phyloP scores from a whole-genome alignment of 2,888 invertebrate species.

The Parasteatoda lunata region DNA sequence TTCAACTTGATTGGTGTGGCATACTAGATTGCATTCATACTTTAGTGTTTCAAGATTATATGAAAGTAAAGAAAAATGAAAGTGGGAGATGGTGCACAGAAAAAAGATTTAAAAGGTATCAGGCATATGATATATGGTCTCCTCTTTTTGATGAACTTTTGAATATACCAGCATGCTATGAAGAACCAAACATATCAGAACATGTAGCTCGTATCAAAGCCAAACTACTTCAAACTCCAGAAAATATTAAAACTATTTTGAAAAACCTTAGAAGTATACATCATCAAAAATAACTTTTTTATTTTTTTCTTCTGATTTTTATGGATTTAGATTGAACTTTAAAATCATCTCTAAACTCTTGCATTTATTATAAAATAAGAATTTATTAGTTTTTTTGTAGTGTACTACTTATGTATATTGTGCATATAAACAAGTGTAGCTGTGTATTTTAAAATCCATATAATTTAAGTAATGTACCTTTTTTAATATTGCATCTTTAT shows the following conservation, averaged over 20 bases:
- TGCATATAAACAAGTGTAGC: no score
- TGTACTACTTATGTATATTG: no score
- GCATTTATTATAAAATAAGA: no score
- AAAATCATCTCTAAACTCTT: no score
- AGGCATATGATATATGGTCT: constrained; percentile 76
- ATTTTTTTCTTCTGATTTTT: no score
- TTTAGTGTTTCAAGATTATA: constrained; percentile 90
- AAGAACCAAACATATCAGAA: constrained; percentile 81
- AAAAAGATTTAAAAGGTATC: constrained; percentile 75
- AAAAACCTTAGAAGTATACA: background rate
- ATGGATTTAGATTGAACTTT: no score
- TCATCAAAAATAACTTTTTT: background rate
- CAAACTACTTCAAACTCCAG: constrained; percentile 12
- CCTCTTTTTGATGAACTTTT: constrained; percentile 85
- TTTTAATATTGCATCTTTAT: no score
- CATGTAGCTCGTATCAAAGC: constrained; percentile 16
- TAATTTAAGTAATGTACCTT: no score
- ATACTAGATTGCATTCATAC: constrained; percentile 91
- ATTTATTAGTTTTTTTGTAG: no score
- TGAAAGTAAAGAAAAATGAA: constrained; percentile 81
- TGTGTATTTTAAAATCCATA: no score
- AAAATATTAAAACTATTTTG: background rate
- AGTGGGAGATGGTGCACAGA: constrained; percentile 70
- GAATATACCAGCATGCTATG: constrained; percentile 86
- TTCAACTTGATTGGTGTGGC: constrained; percentile 85